Evolutionary conservation across 2,888 invertebrate species (phyloP).

Genomic region (Tachystola acroxantha): DNA sequence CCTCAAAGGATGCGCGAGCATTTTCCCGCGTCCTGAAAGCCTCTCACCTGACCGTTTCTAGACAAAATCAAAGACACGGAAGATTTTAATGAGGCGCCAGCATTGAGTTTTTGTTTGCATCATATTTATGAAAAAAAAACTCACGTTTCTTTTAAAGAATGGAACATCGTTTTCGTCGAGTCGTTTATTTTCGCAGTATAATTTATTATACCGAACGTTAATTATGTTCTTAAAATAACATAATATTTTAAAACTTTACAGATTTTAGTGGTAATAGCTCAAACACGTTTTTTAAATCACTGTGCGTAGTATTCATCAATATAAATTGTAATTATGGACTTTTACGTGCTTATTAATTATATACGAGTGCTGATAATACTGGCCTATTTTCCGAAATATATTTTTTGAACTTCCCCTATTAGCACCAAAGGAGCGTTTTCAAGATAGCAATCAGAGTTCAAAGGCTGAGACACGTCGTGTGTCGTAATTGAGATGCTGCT

Average conservation of each 20-base stretch:
- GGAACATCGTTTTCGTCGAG: not conserved
- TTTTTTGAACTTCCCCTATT: too few relatives aligned
- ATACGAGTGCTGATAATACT: too few relatives aligned
- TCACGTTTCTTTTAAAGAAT: not conserved
- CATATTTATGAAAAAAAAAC: constrained; percentile 27
- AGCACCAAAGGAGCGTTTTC: constrained; percentile 24
- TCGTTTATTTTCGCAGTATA: not conserved
- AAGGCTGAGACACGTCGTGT: constrained; percentile 51
- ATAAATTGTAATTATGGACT: too few relatives aligned
- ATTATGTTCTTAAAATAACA: not conserved
- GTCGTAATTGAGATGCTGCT: constrained; percentile 56
- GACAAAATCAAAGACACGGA: constrained; percentile 72
- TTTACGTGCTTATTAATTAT: too few relatives aligned
- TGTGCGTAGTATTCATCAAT: too few relatives aligned
- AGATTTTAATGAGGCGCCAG: constrained; percentile 76
- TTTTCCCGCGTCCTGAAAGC: constrained; percentile 40
- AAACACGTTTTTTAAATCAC: too few relatives aligned
- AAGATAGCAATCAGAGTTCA: constrained; percentile 63
- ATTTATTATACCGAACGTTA: not conserved
- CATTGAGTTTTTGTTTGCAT: constrained; percentile 62
- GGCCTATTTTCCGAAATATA: too few relatives aligned
- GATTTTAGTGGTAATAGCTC: too few relatives aligned
- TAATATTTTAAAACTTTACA: not conserved
- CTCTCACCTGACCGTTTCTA: constrained; percentile 56
- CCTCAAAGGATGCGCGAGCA: constrained; percentile 45